Evolutionary conservation across 2,888 invertebrate species (phyloP).

Genomic region (Drosophila quinaria): DNA sequence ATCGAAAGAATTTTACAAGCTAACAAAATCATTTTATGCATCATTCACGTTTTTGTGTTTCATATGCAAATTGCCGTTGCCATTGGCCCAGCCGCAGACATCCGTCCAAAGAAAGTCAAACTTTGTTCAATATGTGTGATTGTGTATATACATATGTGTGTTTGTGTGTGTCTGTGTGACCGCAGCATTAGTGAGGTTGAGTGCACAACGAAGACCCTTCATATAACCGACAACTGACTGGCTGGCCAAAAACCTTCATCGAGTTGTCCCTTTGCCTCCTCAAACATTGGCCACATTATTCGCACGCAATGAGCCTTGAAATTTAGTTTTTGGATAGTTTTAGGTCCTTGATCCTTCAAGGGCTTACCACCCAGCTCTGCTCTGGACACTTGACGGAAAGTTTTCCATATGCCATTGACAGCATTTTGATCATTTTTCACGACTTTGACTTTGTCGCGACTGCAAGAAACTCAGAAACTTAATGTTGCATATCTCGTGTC

Average conservation of each 20-base stretch:
- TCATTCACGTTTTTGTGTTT: slow-evolving; percentile 82
- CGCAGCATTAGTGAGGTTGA: slow-evolving; percentile 77
- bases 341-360: slow-evolving; percentile 58
- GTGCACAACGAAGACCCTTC: slow-evolving; percentile 59
- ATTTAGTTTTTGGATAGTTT: slow-evolving; percentile 81
- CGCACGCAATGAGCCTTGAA: slow-evolving; percentile 81
- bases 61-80: slow-evolving; percentile 72
- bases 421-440: slow-evolving; percentile 53
- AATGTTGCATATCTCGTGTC: slow-evolving; percentile 9
- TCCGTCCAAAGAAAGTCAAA: slow-evolving; percentile 75
- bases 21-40: slow-evolving; percentile 81
- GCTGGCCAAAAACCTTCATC: slow-evolving; percentile 35
- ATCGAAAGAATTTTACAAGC: slow-evolving; percentile 76
- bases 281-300: slow-evolving; percentile 76
- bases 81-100: slow-evolving; percentile 51
- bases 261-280: slow-evolving; percentile 21
- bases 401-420: slow-evolving; percentile 73
- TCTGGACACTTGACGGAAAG: slow-evolving; percentile 55
- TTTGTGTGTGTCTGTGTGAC: slow-evolving; percentile 54
- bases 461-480: slow-evolving; percentile 14
- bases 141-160: slow-evolving; percentile 16
- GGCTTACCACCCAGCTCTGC: slow-evolving; percentile 47
- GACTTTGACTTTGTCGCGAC: slow-evolving; percentile 20
- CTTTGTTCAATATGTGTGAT: slow-evolving; percentile 49
- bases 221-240: slow-evolving; percentile 12